Percentiles rank a stretch among this genome's conserved stretches.
Evolutionary conservation across 1,140 invertebrate species (phyloP).

Genomic region (Penaeus japonicus): DNA sequence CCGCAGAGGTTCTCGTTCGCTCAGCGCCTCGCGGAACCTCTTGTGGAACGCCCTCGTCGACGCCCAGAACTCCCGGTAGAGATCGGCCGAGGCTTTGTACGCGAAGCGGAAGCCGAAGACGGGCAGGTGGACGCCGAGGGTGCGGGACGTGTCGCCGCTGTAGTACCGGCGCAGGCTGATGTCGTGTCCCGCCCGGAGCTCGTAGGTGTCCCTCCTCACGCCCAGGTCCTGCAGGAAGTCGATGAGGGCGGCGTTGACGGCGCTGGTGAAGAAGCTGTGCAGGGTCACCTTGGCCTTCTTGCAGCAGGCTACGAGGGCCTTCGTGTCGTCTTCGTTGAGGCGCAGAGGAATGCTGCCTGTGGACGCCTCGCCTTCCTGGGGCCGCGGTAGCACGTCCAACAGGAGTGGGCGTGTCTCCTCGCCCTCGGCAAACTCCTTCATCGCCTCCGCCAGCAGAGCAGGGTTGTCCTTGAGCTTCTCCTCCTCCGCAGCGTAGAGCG

Average conservation of each 20-base stretch:
- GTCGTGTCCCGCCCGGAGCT: constrained; percentile 15
- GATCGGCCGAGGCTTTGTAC: neutral
- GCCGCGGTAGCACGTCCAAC: neutral
- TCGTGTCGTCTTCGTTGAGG: neutral
- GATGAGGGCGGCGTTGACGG: constrained; percentile 16
- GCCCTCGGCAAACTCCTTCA: neutral
- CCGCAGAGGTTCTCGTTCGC: neutral
- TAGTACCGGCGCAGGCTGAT: constrained; percentile 33
- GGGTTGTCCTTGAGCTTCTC: constrained; percentile 10
- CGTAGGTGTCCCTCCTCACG: neutral
- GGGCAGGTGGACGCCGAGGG: constrained; percentile 18
- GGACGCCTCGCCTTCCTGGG: neutral
- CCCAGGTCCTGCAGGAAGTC: neutral
- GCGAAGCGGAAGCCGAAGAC: constrained; percentile 11
- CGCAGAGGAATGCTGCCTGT: neutral
- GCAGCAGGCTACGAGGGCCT: neutral
- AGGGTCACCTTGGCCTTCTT: constrained; percentile 8
- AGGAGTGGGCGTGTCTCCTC: constrained; percentile 9
- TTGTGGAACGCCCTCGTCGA: neutral
- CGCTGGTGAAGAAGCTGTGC: neutral
- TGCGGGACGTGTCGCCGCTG: constrained; percentile 10
- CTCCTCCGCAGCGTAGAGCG: constrained; percentile 3
- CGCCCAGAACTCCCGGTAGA: constrained; percentile 11
- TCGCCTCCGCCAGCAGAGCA: neutral
- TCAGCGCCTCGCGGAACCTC: neutral